Evolutionary conservation across 2,888 invertebrate species (phyloP), one percentile per base, ranked within the genome.

Genomic region (Nezara viridula): DNA sequence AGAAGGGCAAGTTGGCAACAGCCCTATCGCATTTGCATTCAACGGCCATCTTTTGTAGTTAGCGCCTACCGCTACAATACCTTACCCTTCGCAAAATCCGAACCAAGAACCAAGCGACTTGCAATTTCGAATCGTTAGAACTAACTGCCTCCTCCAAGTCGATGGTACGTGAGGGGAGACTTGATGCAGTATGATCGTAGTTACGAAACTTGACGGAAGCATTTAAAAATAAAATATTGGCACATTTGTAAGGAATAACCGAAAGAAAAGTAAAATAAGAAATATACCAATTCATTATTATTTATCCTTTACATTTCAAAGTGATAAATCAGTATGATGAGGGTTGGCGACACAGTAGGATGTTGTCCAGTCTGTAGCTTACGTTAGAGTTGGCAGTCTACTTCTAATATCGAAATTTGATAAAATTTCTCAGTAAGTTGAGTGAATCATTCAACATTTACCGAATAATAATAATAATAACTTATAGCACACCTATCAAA

Each of bases 21-120:
- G 37, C 66, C 66, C 66, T 73, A 73, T 73, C 66, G 66, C 66
- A 73, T 73, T 73, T 73, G 66, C 66, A 73, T 73, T 73, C 66
- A 73, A 73, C 66, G 32, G 66, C 66, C 66, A 73, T 73, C 66
- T 73, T 73, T 73, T 73, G 66, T 73, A 73, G 66, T 37, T 73
- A 73, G 37, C 66, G 37, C 66, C 66, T 9, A 12, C 37, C 37
- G 19, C 16, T 10, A 73, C 66, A 73, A 73, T 73, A 73, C 66
- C 66, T 73, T 73, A 37, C 66, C 37, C 66, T 73, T 73, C 66
- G 2, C 60, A 60, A 60, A 60, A 60, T 60, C 60, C 27, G 12
- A 14, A 73, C 66, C 66, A 37, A 21, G 66, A 27, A 60, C 27
- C 27, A 27, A 73, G 60, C 27, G 27, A 73, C 14, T 37, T 73